Evolutionary conservation across 2,113 vertebrate species (phyloP), one percentile per base, ranked within the genome.

Genomic region (Rhinopithecus roxellana): DNA sequence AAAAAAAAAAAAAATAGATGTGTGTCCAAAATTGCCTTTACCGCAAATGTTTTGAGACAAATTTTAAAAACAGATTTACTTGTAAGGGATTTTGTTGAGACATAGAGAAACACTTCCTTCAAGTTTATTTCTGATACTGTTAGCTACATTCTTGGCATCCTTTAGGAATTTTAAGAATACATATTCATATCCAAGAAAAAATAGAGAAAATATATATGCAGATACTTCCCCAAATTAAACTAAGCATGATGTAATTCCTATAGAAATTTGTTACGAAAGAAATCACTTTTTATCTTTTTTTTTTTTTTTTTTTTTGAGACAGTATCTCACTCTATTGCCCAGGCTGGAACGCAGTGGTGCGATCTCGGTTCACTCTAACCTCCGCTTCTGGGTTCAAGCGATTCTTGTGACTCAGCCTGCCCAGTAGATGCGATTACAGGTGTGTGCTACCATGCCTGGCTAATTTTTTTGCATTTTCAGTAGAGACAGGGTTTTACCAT

Each of bases 111-210:
- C 27, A 92, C 23, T 84, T 89, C n/a, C 61, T 72, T 75, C 30
- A 32, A 67, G 30, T 27, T 92, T 87, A 82, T 72, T 95, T 96
- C 95, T 93, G 75, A 82, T n/a, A 72, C 6, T 43, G 17, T 40
- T 45, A 25, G 35, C 17, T 64, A 89, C 6, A 30, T 94, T 94
- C 38, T 57, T 85, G 64, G 74, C 38, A 93, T 82, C 50, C 72
- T 69, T 84, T 57, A 77, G 45, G 45, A 92, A 88, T 67, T 75
- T 84, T 67, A 77, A 61, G 45, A 89, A 88, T 67, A 94, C 8
- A 96, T 77, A 69, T 77, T 93, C 6, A 84, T 70, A 95, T 57
- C n/a, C 57, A 35, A 35, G 10, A 92, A 61, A 87, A 70, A 40
- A n/a, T 25, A 45, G 20, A 89, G 50, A 75, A 97, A 89, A 84